These are phyloP conservation scores for Nothoprocta perdicaria DNA, from an alignment of 2,113 vertebrate genomes.

Conservation along the genomic window DNA sequence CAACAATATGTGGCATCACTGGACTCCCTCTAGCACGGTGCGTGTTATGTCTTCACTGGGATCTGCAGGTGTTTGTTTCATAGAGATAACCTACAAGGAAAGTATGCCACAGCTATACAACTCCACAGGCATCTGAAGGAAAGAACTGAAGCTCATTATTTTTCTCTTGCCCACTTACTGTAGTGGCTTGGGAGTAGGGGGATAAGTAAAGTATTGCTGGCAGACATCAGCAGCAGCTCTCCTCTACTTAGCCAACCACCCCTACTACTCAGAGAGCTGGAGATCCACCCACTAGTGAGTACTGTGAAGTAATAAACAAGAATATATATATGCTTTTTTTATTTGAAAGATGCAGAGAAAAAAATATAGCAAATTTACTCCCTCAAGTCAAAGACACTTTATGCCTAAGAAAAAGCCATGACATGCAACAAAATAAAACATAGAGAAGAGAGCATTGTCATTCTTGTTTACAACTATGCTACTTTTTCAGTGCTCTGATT, in stretches of 20 bases:
- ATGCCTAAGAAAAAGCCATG: background rate
- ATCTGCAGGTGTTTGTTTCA: background rate
- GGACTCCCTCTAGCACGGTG: background rate
- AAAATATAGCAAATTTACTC: background rate
- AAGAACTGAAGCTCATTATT: background rate
- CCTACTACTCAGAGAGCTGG: background rate
- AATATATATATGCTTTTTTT: background rate
- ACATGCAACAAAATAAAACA: background rate
- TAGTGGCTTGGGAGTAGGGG: background rate
- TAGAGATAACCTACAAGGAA: background rate
- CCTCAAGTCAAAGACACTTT: background rate
- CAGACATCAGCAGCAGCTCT: background rate
- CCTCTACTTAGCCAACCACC: background rate
- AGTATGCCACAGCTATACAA: background rate
- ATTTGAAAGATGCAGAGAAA: background rate
- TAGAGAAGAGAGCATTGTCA: background rate
- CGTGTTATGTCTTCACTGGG: background rate
- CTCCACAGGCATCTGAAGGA: background rate
- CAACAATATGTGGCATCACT: fast-evolving
- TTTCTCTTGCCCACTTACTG: background rate
- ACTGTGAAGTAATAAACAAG: background rate
- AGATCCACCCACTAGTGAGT: background rate
- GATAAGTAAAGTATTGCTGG: background rate
- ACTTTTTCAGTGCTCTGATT: background rate
- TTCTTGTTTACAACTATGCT: background rate